Conservation (phyloP, 2,797 vertebrate species). For the Semotilus atromaculatus region DNA sequence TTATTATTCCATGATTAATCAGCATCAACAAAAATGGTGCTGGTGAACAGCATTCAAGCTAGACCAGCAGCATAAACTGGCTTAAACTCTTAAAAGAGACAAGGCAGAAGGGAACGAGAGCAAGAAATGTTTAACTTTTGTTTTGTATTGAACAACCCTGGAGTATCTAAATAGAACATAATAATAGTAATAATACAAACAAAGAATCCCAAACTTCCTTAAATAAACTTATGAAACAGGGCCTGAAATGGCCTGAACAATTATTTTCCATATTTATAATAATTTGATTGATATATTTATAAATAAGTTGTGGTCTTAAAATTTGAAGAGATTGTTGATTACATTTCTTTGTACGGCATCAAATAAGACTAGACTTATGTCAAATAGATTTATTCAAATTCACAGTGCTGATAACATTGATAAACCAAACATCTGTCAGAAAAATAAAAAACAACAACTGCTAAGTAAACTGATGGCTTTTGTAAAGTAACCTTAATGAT, state of each 20-base stretch:
- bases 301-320: neutral
- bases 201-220: neutral
- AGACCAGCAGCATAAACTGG: neutral
- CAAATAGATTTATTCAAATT: neutral
- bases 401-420: neutral
- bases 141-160: neutral
- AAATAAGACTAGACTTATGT: slow-evolving; percentile 3
- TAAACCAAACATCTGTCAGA: neutral
- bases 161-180: neutral
- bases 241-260: neutral
- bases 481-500: neutral
- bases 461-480: neutral
- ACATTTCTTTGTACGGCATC: neutral
- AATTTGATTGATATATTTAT: neutral
- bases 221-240: neutral
- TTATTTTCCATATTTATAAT: neutral
- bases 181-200: neutral
- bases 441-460: neutral
- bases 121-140: neutral
- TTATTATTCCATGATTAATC: neutral
- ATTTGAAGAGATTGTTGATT: neutral
- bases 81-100: neutral
- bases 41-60: neutral
- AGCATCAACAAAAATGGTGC: neutral
- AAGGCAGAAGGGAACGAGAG: neutral